Base-by-base conservation (phyloP, 2,113 vertebrate species). In the Hemibagrus wyckioides region DNA sequence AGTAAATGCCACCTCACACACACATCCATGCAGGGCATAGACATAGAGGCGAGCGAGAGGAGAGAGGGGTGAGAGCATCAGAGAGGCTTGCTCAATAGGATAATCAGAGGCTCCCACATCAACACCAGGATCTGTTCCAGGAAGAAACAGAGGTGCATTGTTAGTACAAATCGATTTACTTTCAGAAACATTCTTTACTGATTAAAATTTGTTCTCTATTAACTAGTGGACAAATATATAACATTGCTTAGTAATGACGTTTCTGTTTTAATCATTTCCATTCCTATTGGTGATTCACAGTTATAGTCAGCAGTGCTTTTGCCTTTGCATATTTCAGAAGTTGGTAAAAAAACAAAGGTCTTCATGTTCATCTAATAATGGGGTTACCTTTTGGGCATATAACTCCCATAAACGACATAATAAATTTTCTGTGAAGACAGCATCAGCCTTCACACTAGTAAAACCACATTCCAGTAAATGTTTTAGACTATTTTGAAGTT, bases 1-100 rank as follows among this genome's bases (percentile, higher is more conserved):
- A 0, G 95, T 95, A 92, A 95, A 96, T 84, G 87, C 91, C 89
- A 96, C 94, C 90, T 95, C 95, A 41, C 95, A 96, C 11, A 95
- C 90, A 84, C 94, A 94, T 85, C 95, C 95, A 1, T 96, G 94
- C 54, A 96, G 92, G 0, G 93, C 93, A 39, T 96, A 96, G 82
- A 96, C 88, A 10, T 95, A 95, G 77, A 96, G 93, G 28, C 94
- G 93, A 9, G 82, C 33, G 0, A 88, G 57, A 4, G 91, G 50
- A 4, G 92, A 76, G 57, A 94, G 90, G 23, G 91, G 90, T 1
- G 28, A 59, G 28, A 19, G 11, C 0, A 85, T 54, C 44, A 48
- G 44, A 48, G 44, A 48, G 44, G 3, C 11, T 0, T 21, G 36
- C 7, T 9, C 30, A 0, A 10, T 73, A 30, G 57, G 1, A 28